A percentile compares a stretch with the other conserved stretches of the same genome.
These are phyloP conservation scores for Danio albolineatus DNA, from an alignment of 2,797 vertebrate genomes.

Conservation along the genomic window DNA sequence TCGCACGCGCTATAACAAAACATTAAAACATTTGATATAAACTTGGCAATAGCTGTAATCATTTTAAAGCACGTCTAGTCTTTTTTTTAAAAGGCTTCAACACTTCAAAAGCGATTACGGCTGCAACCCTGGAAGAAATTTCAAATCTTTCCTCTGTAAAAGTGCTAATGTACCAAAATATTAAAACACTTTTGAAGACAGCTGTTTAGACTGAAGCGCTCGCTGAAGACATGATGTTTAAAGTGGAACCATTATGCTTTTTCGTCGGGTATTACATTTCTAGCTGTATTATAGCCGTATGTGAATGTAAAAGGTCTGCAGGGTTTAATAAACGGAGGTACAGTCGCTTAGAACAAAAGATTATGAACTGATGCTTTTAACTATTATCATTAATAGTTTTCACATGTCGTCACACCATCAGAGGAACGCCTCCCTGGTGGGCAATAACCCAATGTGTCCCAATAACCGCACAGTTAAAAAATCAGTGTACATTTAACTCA, in stretches of 20 bases:
- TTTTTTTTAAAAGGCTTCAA: constrained; percentile 22
- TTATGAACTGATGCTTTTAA: too few relatives aligned
- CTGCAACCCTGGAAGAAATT: constrained; percentile 13
- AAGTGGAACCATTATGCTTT: background rate
- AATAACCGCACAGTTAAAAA: too few relatives aligned
- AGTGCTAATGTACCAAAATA: constrained; percentile 25
- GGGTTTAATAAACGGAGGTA: too few relatives aligned
- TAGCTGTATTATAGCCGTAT: too few relatives aligned
- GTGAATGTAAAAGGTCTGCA: too few relatives aligned
- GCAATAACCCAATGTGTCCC: too few relatives aligned
- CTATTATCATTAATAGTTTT: too few relatives aligned
- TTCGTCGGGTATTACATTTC: too few relatives aligned
- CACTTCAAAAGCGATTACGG: constrained; percentile 4
- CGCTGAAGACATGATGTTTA: background rate
- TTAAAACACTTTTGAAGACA: constrained; percentile 19
- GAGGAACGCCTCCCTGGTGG: too few relatives aligned
- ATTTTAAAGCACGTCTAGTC: constrained; percentile 23
- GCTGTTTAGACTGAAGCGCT: constrained; percentile 4
- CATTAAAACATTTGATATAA: constrained; percentile 20
- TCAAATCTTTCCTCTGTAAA: constrained; percentile 13
- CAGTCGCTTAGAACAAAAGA: too few relatives aligned
- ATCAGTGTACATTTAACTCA: too few relatives aligned
- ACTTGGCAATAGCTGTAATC: constrained; percentile 7
- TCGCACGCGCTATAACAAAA: constrained; percentile 9
- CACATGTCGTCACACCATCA: too few relatives aligned